These are phyloP conservation scores for Phortica okadai DNA, from an alignment of 2,888 invertebrate species.

Conservation along the genomic window DNA sequence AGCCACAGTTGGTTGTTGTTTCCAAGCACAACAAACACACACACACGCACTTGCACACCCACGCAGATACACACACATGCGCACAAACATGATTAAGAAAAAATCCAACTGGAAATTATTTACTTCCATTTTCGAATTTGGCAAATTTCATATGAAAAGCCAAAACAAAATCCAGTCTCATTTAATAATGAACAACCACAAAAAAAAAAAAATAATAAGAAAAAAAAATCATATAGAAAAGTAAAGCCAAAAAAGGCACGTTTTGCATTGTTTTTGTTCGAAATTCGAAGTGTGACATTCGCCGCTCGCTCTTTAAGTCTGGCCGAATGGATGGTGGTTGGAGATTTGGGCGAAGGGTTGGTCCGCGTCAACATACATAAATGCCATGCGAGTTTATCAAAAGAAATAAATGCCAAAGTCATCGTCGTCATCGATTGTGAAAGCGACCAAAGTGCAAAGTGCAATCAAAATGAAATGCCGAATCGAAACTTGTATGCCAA, in stretches of 20 bases:
- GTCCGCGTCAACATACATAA: not conserved
- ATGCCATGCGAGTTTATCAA: too few relatives aligned
- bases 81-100: not conserved
- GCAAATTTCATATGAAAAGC: slow-evolving; percentile 30
- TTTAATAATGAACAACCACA: not conserved
- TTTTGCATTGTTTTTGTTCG: slow-evolving; percentile 11
- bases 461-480: slow-evolving; percentile 17
- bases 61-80: not conserved
- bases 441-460: slow-evolving; percentile 22
- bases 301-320: not conserved
- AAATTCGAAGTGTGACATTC: slow-evolving; percentile 8
- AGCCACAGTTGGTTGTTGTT: slow-evolving; percentile 65
- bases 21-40: slow-evolving; percentile 18
- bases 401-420: not conserved
- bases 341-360: not conserved
- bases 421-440: not conserved
- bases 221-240: not conserved
- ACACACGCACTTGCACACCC: not conserved
- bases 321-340: not conserved
- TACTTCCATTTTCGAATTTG: slow-evolving; percentile 61
- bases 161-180: not conserved
- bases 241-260: slow-evolving; percentile 1
- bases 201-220: slow-evolving; percentile 1
- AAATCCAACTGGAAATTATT: slow-evolving; percentile 56
- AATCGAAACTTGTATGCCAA: not conserved